Evolutionary conservation across 2,113 vertebrate genomes (phyloP).

Genomic region (Mohoua ochrocephala): DNA sequence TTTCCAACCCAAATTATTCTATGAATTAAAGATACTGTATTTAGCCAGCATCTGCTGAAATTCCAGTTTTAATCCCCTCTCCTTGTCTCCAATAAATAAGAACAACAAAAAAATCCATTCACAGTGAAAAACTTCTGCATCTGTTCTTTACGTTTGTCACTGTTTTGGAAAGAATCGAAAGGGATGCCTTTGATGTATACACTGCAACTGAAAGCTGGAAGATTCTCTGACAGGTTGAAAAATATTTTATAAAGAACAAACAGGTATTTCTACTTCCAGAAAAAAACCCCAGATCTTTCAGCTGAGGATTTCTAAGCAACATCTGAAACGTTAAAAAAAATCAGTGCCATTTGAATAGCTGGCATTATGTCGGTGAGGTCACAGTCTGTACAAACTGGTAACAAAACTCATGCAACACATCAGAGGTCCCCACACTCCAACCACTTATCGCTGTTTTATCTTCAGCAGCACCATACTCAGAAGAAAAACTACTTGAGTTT

Average conservation of each 20-base stretch:
- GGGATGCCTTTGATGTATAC: neutral
- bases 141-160: neutral
- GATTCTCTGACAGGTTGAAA: neutral
- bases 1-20: neutral
- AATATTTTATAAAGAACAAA: neutral
- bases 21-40: neutral
- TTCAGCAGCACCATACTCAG: neutral
- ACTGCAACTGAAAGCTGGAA: neutral
- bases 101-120: neutral
- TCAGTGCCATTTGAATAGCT: neutral
- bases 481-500: neutral
- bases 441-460: neutral
- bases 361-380: neutral
- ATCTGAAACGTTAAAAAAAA: neutral
- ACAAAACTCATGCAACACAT: neutral
- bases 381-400: neutral
- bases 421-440: neutral
- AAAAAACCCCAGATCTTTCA: neutral
- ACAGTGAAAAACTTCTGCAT: neutral
- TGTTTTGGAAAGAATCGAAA: neutral
- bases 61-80: neutral
- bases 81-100: neutral
- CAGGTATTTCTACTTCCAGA: neutral
- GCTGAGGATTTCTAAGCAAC: neutral
- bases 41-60: neutral